phyloP scores from a whole-genome alignment of 2,888 invertebrate genomes.

The Luperina nickerlii region DNA sequence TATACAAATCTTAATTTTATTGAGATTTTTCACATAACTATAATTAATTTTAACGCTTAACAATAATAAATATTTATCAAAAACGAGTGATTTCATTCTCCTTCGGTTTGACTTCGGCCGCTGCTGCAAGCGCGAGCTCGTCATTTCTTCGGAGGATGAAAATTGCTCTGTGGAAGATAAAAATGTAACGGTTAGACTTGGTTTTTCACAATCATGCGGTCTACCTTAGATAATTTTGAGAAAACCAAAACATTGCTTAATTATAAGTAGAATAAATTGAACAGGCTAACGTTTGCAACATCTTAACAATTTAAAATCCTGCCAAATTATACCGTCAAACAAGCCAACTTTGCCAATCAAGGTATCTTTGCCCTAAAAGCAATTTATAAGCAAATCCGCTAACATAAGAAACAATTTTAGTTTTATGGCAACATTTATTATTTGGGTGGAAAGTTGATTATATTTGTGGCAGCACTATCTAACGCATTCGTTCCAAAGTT shows the following conservation, averaged over 20 bases:
- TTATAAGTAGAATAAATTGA: not conserved
- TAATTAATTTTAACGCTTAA: constrained; percentile 75
- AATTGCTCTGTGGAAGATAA: constrained; percentile 76
- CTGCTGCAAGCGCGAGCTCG: constrained; percentile 59
- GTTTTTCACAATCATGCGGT: not conserved
- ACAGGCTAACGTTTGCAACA: not conserved
- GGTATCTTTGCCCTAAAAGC: too few relatives aligned
- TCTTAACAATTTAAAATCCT: not conserved
- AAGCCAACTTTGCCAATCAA: too few relatives aligned
- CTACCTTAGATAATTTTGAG: not conserved
- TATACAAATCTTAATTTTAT: constrained; percentile 86
- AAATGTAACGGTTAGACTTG: constrained; percentile 6
- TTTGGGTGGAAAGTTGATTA: too few relatives aligned
- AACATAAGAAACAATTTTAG: too few relatives aligned
- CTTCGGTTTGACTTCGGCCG: constrained; percentile 74
- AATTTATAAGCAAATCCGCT: too few relatives aligned
- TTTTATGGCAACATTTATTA: too few relatives aligned
- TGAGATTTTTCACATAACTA: constrained; percentile 83
- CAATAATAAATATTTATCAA: constrained; percentile 81
- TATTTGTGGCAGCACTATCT: too few relatives aligned
- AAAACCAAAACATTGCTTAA: not conserved
- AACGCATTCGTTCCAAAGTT: too few relatives aligned
- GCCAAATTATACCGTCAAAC: too few relatives aligned
- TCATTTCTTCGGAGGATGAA: constrained; percentile 78
- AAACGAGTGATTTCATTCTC: constrained; percentile 86